Percentiles rank a stretch among this genome's conserved stretches.
These are phyloP conservation scores for Circaetus gallicus DNA, from an alignment of 2,113 vertebrate species.

Conservation along the genomic window DNA sequence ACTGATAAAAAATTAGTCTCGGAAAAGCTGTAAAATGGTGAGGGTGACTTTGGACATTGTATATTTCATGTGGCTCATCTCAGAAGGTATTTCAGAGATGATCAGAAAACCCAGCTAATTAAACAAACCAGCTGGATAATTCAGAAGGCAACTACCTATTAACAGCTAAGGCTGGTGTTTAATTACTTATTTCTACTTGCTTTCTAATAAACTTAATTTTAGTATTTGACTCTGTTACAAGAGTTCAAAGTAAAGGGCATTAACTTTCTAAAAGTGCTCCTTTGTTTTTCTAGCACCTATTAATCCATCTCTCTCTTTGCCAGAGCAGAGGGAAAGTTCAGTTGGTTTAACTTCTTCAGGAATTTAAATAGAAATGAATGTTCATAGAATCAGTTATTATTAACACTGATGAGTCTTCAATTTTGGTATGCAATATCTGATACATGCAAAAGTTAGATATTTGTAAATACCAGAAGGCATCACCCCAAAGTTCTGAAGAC, in stretches of 20 bases:
- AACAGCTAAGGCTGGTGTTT: not conserved
- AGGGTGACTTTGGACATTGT: not conserved
- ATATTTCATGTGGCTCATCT: not conserved
- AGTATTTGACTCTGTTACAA: not conserved
- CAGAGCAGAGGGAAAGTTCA: not conserved
- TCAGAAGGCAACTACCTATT: not conserved
- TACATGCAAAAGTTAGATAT: not conserved
- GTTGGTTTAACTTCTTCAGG: not conserved
- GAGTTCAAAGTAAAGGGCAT: not conserved
- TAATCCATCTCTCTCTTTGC: not conserved
- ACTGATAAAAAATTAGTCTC: not conserved
- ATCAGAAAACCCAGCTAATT: not conserved
- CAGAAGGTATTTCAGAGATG: not conserved
- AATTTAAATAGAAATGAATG: not conserved
- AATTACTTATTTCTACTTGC: not conserved
- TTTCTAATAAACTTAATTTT: not conserved
- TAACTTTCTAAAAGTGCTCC: not conserved
- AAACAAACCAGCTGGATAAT: not conserved
- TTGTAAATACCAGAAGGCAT: not conserved
- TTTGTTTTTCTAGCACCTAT: not conserved
- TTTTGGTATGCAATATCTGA: not conserved
- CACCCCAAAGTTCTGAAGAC: not conserved
- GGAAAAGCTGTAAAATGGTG: not conserved
- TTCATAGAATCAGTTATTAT: not conserved
- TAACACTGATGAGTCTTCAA: not conserved